Evolutionary conservation across 2,113 vertebrate genomes (phyloP).

Genomic region (Vulpes vulpes): DNA sequence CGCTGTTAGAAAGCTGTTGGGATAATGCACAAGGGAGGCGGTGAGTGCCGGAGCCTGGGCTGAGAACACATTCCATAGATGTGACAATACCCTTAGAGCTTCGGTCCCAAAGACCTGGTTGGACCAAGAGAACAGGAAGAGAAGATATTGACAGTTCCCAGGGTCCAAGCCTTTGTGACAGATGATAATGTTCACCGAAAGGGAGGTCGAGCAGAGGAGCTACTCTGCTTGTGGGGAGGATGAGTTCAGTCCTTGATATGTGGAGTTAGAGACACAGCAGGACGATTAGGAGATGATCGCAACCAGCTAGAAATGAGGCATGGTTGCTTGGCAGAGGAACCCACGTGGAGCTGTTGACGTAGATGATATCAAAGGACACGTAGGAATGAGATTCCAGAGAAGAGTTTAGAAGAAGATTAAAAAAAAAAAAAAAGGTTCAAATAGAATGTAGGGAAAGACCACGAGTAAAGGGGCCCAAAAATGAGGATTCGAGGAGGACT

Average conservation of each 20-base stretch:
- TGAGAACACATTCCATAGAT: background rate
- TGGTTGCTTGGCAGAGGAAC: background rate
- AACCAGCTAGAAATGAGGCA: background rate
- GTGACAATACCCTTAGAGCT: too few relatives aligned
- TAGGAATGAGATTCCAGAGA: background rate
- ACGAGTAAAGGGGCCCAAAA: background rate
- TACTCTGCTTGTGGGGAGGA: background rate
- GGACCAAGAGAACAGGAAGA: background rate
- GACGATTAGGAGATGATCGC: background rate
- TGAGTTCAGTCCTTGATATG: background rate
- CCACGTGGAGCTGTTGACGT: fast-evolving
- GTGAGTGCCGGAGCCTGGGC: background rate
- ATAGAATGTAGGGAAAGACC: background rate
- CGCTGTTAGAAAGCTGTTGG: background rate
- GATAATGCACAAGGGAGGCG: background rate
- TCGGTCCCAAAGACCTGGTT: background rate
- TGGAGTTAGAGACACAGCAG: background rate
- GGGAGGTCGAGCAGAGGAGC: background rate
- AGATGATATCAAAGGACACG: background rate
- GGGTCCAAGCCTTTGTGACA: background rate
- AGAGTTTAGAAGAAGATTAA: background rate
- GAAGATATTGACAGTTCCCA: background rate
- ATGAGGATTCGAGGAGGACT: background rate
- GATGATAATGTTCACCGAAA: background rate
- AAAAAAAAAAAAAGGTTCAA: background rate